Base-by-base conservation (phyloP, 1,140 invertebrate species). In the Prorops nasuta region DNA sequence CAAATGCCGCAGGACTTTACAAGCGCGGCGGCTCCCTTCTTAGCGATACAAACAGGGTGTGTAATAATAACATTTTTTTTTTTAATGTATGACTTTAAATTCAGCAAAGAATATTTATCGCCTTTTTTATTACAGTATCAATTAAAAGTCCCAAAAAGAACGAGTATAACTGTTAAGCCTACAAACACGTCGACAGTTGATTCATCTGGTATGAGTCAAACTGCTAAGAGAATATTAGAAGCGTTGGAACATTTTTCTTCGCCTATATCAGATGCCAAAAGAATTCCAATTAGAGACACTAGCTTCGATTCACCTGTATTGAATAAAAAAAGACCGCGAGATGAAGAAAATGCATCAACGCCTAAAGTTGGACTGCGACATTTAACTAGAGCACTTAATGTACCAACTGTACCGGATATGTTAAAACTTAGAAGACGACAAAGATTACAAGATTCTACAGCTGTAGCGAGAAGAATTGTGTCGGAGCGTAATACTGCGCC, bases 211-310 rank as follows among this genome's bases (percentile, higher is more conserved):
- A 75, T 82, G 66, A 83, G 84, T 46, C 80, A 80, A 47, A 86
- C 88, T 2, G 83, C 88, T 0, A 81, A 81, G 44, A 79, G 83
- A 50, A 86, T 91, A 46, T 71, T 90, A 47, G 83, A 88, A 53
- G 77, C 89, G 22, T 67, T 91, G 18, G 86, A 89, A 64, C 81
- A 86, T 48, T 89, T 86, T 64, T 85, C 86, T 0, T 87, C 87
- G 2, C 86, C 88, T 1, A 71, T 89, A 42, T 79, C 78, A n/a
- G 86, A 89, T 64, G 86, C 83, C 16, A 86, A 83, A 59, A 85
- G 86, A 58, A 86, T 88, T 63, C 84, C 86, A n/a, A 66, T 78
- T 1, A 71, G 69, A 39, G 71, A 50, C 16, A 17, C 44, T 9
- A 42, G 43, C 18, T 55, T 47, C 17, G 44, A 36, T 12, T 41